These are phyloP conservation scores for Miichthys miiuy DNA, from an alignment of 2,797 vertebrate species.

Conservation along the genomic window DNA sequence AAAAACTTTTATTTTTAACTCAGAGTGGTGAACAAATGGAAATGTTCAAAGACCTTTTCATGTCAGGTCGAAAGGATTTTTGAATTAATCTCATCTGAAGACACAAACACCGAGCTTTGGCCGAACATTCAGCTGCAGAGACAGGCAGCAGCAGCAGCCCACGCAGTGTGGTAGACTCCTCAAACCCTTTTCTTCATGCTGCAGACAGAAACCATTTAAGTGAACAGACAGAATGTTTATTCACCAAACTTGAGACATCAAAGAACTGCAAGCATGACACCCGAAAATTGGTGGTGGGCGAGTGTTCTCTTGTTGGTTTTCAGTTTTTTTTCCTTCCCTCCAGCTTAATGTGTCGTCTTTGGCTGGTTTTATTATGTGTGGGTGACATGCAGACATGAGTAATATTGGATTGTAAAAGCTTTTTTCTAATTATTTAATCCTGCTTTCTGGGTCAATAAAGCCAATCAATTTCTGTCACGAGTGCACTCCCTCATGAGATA, in stretches of 20 bases:
- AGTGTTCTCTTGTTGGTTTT: slow-evolving; percentile 49
- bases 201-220: slow-evolving; percentile 51
- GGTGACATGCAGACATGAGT: slow-evolving; percentile 65
- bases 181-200: slow-evolving; percentile 33
- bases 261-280: slow-evolving; percentile 61
- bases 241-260: slow-evolving; percentile 62
- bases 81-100: slow-evolving; percentile 25
- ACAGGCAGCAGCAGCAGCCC: slow-evolving; percentile 31
- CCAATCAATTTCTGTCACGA: slow-evolving; percentile 62
- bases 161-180: slow-evolving; percentile 43
- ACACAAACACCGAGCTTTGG: neutral
- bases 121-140: slow-evolving; percentile 22
- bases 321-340: slow-evolving; percentile 22
- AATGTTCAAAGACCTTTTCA: slow-evolving; percentile 21
- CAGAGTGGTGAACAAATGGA: slow-evolving; percentile 2
- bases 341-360: slow-evolving; percentile 58
- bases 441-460: slow-evolving; percentile 65
- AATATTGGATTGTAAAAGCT: slow-evolving; percentile 53
- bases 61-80: slow-evolving; percentile 27
- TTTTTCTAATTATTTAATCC: slow-evolving; percentile 63
- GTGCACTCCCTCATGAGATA: slow-evolving; percentile 35
- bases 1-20: slow-evolving; percentile 4
- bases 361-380: slow-evolving; percentile 63
- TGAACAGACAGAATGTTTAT: slow-evolving; percentile 43
- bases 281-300: slow-evolving; percentile 63